phyloP scores from a whole-genome alignment of 2,888 invertebrate genomes.

The Diarsia rubi region DNA sequence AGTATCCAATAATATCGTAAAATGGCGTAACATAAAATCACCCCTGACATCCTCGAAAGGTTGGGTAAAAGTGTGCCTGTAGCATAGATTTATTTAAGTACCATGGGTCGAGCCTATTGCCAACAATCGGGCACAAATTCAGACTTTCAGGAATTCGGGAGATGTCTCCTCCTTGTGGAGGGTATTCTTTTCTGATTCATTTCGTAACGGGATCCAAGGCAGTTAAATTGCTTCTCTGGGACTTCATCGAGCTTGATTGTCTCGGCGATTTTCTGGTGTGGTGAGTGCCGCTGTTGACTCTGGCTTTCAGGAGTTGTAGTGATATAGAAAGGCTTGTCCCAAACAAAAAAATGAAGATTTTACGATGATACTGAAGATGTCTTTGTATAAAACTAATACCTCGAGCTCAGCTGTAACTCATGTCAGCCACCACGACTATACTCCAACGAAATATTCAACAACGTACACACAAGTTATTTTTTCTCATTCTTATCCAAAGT shows the following conservation, averaged over 20 bases:
- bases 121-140: background rate
- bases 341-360: background rate
- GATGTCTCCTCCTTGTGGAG: too few species aligned
- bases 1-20: background rate
- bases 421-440: background rate
- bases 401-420: background rate
- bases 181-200: too few species aligned
- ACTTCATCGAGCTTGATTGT: too few species aligned
- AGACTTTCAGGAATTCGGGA: background rate
- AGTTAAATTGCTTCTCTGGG: too few species aligned
- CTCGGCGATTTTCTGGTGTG: too few species aligned
- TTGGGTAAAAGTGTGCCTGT: background rate
- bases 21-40: background rate
- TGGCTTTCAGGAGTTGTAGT: too few species aligned
- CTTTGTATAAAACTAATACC: background rate
- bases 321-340: too few species aligned
- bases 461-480: background rate
- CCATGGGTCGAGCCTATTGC: background rate
- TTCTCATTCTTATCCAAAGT: conserved; percentile 51
- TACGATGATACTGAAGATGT: background rate
- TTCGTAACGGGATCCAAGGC: too few species aligned
- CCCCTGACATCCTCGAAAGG: background rate
- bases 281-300: too few species aligned
- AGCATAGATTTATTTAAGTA: background rate
- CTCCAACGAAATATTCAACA: background rate